phyloP scores from a whole-genome alignment of 2,888 invertebrate genomes.

The Callimorpha dominula region DNA sequence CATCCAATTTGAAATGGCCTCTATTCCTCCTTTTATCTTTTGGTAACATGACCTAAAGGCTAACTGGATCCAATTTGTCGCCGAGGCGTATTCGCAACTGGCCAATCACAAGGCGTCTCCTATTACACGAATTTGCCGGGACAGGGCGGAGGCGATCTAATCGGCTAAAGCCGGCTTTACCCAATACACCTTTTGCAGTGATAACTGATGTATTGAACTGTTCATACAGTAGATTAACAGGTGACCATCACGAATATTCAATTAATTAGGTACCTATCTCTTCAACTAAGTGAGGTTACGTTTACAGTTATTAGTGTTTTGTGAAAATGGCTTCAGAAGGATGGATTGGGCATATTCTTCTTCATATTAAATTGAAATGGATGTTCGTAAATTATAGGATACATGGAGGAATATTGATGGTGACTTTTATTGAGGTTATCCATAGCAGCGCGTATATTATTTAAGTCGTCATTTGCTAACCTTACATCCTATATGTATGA shows the following conservation, averaged over 20 bases:
- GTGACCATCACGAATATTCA: constrained; percentile 40
- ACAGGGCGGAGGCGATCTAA: constrained; percentile 68
- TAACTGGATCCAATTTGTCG: constrained; percentile 82
- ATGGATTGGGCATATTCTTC: background rate
- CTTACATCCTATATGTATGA: background rate
- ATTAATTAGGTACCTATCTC: constrained; percentile 28
- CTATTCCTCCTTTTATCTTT: constrained; percentile 57
- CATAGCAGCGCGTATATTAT: background rate
- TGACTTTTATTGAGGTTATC: background rate
- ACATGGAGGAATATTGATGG: background rate
- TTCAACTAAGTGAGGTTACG: background rate
- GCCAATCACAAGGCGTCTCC: constrained; percentile 76
- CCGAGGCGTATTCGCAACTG: constrained; percentile 75
- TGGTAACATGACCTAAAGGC: constrained; percentile 69
- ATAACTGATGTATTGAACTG: constrained; percentile 67
- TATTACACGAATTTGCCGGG: constrained; percentile 71
- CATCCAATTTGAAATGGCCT: constrained; percentile 45
- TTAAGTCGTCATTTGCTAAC: background rate
- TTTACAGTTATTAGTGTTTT: background rate
- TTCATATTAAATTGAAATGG: constrained; percentile 3
- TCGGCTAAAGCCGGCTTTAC: constrained; percentile 75
- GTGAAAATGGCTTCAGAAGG: background rate
- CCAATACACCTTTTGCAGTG: constrained; percentile 73
- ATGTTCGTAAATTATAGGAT: background rate
- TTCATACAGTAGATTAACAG: constrained; percentile 44